Evolutionary conservation across 1,140 invertebrate species (phyloP), one percentile per base, ranked within the genome.

Genomic region (Neotoxoptera formosana): DNA sequence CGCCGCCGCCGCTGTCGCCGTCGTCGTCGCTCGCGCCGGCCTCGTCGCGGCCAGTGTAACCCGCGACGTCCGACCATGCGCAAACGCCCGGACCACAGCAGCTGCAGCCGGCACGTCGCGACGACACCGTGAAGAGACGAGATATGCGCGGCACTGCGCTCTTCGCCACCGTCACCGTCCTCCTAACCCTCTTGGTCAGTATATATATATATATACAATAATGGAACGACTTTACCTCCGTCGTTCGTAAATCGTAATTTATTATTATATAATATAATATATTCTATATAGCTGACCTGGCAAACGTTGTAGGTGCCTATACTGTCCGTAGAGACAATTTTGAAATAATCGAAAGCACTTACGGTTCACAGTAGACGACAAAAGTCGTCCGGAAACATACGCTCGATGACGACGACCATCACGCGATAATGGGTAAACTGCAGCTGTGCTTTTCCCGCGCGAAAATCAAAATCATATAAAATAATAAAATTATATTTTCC

Each of bases 61-160:
- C 34, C 89, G 89, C 56, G 89, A 90, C 89, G 56, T 90, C 53
- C 89, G 53, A 90, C 89, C 89, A 90, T 90, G 89, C 89, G 89
- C 89, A 90, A 23, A 90, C 89, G 56, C 41, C 89, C 41, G 56
- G 89, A 90, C 53, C 53, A 90, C 34, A 90, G 87, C 34, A 90
- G 87, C 87, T 88, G n/a, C 48, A 56, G 56, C 89, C 89, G 89
- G 89, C 89, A 90, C 89, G 89, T 90, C 89, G 89, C 53, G 89
- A 90, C 89, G 89, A 67, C 53, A 90, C 89, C 89, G 89, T 90
- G 56, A 90, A 90, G 36, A 60, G 88, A 90, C 51, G 53, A 60
- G 53, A 60, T 90, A 67, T 67, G 89, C 89, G 89, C 60, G 60
- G 60, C 89, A 45, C 45, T 45, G 89, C 56, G 89, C 53, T 45